Evolutionary conservation across 1,140 invertebrate species (phyloP).

Genomic region (Harpegnathos saltator): DNA sequence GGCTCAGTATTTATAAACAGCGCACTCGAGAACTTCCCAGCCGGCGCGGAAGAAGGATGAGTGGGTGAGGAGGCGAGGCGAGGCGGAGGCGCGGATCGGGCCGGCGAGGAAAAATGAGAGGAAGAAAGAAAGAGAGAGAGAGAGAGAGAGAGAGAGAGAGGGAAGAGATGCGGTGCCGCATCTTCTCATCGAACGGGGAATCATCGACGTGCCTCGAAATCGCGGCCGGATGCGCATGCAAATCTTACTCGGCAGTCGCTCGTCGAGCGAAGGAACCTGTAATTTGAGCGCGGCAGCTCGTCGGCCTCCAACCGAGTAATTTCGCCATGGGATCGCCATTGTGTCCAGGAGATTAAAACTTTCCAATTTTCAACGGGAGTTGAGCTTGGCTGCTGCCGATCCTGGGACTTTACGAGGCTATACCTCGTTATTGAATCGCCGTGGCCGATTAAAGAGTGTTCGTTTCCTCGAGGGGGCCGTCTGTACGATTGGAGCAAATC

Average conservation of each 20-base stretch:
- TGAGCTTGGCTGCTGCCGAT: conserved; percentile 38
- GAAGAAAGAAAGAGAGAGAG: no score
- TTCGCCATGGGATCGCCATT: conserved; percentile 52
- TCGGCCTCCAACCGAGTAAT: conserved; percentile 43
- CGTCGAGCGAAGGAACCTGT: conserved; percentile 46
- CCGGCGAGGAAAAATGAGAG: conserved; percentile 41
- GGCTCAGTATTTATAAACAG: conserved; percentile 73
- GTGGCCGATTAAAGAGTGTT: conserved; percentile 43
- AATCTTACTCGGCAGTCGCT: conserved; percentile 52
- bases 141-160: no score
- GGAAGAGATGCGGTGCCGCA: no score
- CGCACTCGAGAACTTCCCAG: conserved; percentile 60
- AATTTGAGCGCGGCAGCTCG: conserved; percentile 56
- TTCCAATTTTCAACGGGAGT: conserved; percentile 56
- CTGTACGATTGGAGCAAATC: conserved; percentile 52
- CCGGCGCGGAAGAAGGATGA: conserved; percentile 63
- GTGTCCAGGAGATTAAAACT: conserved; percentile 55
- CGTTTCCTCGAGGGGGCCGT: conserved; percentile 11
- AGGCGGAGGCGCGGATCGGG: background rate
- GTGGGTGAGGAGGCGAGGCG: conserved; percentile 32
- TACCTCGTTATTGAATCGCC: conserved; percentile 55
- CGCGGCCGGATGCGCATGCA: conserved; percentile 41
- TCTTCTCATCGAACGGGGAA: no score
- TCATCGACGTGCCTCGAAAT: conserved; percentile 59
- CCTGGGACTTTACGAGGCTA: conserved; percentile 34